Percentiles rank a stretch among this genome's conserved stretches.
Conservation (phyloP, 2,888 invertebrate genomes). For the Norana najaformis region DNA sequence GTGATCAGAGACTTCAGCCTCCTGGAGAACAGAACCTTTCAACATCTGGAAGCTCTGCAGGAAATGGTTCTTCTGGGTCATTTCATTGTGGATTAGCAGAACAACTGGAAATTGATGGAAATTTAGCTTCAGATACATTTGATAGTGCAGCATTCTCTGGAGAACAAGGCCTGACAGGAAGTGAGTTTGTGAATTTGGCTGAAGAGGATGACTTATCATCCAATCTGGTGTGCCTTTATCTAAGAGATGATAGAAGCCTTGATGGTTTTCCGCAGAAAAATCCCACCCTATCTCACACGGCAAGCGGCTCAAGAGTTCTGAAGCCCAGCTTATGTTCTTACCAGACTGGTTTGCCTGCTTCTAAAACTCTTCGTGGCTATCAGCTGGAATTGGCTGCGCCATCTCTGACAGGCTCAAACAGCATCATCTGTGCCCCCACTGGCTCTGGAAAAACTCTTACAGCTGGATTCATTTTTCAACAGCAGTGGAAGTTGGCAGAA, state of each 20-base stretch:
- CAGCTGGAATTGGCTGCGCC: slow-evolving; percentile 35
- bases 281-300: neutral
- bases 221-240: neutral
- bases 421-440: slow-evolving; percentile 40
- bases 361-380: slow-evolving; percentile 18
- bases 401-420: slow-evolving; percentile 26
- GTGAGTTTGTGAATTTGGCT: neutral
- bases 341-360: neutral
- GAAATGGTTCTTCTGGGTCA: neutral
- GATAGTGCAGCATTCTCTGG: no score
- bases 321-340: neutral
- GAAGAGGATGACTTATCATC: neutral
- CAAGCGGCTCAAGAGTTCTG: neutral
- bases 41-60: neutral
- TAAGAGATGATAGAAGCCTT: neutral
- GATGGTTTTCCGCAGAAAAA: neutral
- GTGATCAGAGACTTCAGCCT: neutral
- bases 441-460: slow-evolving; percentile 39
- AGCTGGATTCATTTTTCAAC: slow-evolving; percentile 32
- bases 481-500: slow-evolving; percentile 16
- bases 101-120: neutral
- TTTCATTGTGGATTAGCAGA: neutral
- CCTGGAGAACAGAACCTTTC: neutral
- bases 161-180: no score
- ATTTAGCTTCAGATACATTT: neutral